Evolutionary conservation across 2,797 vertebrate genomes (phyloP).

Genomic region (Typhlichthys eigenmanni): DNA sequence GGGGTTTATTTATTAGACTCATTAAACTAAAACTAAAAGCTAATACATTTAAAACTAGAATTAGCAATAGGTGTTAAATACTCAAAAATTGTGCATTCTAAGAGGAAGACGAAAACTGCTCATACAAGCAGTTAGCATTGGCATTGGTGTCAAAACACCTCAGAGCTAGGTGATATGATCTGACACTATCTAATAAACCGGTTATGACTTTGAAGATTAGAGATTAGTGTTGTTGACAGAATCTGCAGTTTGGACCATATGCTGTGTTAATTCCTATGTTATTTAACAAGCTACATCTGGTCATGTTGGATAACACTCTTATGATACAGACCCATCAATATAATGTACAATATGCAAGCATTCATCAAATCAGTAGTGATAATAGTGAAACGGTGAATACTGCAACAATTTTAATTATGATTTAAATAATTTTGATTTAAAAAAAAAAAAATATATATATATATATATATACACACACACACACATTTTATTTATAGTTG

Average conservation of each 20-base stretch:
- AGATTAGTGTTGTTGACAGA: conserved; percentile 58
- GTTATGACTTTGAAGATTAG: conserved; percentile 30
- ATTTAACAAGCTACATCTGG: conserved; percentile 62
- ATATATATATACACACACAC: no score
- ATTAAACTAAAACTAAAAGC: no score
- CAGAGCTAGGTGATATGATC: conserved; percentile 30
- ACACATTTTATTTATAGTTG: no score
- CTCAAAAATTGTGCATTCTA: neutral
- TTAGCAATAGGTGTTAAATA: no score
- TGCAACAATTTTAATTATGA: neutral
- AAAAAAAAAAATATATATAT: neutral
- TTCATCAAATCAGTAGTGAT: neutral
- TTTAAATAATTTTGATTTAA: no score
- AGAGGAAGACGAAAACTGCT: no score
- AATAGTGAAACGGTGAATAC: neutral
- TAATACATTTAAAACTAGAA: no score
- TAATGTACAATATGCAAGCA: conserved; percentile 4
- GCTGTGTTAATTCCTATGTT: conserved; percentile 33
- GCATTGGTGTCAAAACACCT: neutral
- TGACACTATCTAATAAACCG: conserved; percentile 38
- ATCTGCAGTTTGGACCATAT: conserved; percentile 51
- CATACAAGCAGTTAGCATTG: no score
- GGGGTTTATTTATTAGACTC: no score
- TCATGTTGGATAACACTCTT: conserved; percentile 47
- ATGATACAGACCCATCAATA: conserved; percentile 27